Conservation (phyloP, 2,888 invertebrate species). For the Stenotaenia linearis region DNA sequence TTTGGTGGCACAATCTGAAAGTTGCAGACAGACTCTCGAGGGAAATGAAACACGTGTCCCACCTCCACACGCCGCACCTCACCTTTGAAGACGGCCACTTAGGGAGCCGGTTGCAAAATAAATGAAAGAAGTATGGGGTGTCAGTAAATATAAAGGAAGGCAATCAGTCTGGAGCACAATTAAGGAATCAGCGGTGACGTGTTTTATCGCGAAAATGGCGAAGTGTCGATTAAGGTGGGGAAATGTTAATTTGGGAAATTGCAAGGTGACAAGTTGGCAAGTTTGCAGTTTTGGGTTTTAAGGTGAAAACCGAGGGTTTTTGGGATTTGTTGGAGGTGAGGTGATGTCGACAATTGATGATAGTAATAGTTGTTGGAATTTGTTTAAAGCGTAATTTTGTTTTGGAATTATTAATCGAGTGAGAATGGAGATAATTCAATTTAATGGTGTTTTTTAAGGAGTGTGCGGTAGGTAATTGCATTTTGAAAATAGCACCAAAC, state of each 20-base stretch:
- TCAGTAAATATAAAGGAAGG: not conserved
- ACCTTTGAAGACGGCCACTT: not conserved
- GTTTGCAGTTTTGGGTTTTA: not conserved
- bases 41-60: slow-evolving; percentile 1
- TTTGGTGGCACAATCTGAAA: not conserved
- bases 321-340: too few relatives aligned
- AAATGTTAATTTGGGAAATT: slow-evolving; percentile 1
- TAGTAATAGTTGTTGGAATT: too few relatives aligned
- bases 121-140: not conserved
- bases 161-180: not conserved
- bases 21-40: not conserved
- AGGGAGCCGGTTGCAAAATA: not conserved
- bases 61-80: not conserved
- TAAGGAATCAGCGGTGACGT: not conserved
- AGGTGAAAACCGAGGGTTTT: too few relatives aligned
- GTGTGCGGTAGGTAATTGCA: too few relatives aligned
- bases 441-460: too few relatives aligned
- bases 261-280: not conserved
- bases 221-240: not conserved
- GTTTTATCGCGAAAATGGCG: not conserved
- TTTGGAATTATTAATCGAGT: too few relatives aligned
- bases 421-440: too few relatives aligned
- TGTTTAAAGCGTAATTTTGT: too few relatives aligned
- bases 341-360: too few relatives aligned
- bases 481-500: too few relatives aligned